phyloP scores from a whole-genome alignment of 2,797 vertebrate genomes.

The Chaenodraco wilsoni region DNA sequence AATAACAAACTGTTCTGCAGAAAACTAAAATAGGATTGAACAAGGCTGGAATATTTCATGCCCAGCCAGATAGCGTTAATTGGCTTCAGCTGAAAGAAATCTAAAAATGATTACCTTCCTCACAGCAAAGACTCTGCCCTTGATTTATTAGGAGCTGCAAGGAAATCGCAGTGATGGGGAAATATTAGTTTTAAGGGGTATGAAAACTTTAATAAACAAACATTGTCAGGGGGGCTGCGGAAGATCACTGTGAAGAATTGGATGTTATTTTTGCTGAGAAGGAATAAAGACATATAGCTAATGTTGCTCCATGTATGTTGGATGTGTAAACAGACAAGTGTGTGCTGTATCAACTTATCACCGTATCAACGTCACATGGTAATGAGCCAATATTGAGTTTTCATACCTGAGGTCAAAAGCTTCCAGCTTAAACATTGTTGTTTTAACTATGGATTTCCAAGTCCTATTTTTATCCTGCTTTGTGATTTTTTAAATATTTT shows the following conservation, averaged over 20 bases:
- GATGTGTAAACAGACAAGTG: neutral
- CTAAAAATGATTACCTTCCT: neutral
- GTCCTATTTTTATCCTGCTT: too few relatives aligned
- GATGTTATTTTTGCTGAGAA: neutral
- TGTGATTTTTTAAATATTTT: too few relatives aligned
- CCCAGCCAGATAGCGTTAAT: neutral
- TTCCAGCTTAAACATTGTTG: too few relatives aligned
- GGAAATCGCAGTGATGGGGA: neutral
- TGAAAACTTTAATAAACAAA: neutral
- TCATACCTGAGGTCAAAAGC: neutral
- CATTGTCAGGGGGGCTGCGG: neutral
- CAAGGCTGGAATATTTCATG: too few relatives aligned
- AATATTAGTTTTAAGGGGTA: neutral
- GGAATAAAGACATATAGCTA: neutral
- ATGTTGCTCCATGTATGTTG: neutral
- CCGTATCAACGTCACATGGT: rapidly evolving
- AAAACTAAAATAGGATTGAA: neutral
- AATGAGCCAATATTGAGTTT: neutral
- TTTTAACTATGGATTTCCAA: too few relatives aligned
- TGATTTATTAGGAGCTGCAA: neutral
- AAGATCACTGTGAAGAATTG: neutral
- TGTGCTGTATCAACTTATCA: neutral
- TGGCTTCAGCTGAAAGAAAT: neutral
- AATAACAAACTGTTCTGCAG: neutral
- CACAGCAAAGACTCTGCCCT: neutral